These are phyloP conservation scores for Oreortyx pictus DNA, from an alignment of 2,797 vertebrate species.

Conservation along the genomic window DNA sequence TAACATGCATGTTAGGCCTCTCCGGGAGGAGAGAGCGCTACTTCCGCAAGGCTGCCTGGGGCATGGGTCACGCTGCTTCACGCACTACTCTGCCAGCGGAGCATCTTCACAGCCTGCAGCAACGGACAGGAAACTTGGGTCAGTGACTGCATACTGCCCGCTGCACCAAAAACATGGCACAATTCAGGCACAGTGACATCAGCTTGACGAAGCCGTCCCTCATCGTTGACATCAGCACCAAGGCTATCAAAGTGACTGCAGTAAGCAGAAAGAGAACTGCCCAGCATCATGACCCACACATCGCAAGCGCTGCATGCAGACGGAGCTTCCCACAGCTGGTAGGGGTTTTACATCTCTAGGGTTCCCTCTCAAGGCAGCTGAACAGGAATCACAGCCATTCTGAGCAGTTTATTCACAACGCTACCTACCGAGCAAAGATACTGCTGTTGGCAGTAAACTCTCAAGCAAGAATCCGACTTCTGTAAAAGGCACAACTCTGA, in stretches of 20 bases:
- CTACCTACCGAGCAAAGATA: constrained; percentile 29
- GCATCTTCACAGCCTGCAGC: constrained; percentile 70
- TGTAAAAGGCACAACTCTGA: constrained; percentile 9
- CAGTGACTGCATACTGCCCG: not conserved
- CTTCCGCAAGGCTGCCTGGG: constrained; percentile 54
- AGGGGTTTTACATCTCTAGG: constrained; percentile 2
- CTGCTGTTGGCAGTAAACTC: constrained; percentile 28
- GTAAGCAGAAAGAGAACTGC: not conserved
- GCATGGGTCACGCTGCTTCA: constrained; percentile 9
- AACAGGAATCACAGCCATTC: constrained; percentile 45
- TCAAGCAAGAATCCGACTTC: not conserved
- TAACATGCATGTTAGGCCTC: constrained; percentile 88
- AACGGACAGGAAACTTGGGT: constrained; percentile 33
- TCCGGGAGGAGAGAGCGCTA: constrained; percentile 71
- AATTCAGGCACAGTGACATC: not conserved
- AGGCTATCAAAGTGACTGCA: not conserved
- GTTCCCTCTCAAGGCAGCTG: not conserved
- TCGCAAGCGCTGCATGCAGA: not conserved
- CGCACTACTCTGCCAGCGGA: constrained; percentile 12
- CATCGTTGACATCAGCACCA: not conserved
- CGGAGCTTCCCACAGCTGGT: constrained; percentile 27
- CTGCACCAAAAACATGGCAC: not conserved
- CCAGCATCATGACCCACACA: not conserved
- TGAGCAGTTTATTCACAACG: constrained; percentile 45
- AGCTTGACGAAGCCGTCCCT: not conserved